Conservation (phyloP, 2,797 vertebrate species). For the Crax fasciolata region DNA sequence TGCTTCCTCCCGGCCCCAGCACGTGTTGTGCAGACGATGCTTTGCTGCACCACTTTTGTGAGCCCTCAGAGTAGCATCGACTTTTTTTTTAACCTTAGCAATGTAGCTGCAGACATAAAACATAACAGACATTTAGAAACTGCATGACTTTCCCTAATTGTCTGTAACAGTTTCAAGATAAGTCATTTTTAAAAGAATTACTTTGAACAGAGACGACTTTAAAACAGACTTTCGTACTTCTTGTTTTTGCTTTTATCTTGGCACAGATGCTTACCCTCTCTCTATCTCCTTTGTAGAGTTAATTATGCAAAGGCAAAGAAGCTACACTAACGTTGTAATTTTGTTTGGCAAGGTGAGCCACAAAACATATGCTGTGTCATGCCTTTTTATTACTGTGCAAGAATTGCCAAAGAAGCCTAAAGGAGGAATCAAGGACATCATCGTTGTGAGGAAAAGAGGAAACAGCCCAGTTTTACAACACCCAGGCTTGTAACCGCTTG, state of each 20-base stretch:
- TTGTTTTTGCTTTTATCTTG: slow-evolving; percentile 63
- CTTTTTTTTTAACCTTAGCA: not conserved
- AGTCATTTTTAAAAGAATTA: slow-evolving; percentile 54
- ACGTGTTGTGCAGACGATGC: not conserved
- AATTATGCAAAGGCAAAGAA: slow-evolving; percentile 70
- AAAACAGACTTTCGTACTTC: slow-evolving; percentile 57
- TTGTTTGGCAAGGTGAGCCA: slow-evolving; percentile 60
- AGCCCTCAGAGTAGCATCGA: not conserved
- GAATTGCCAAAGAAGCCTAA: slow-evolving; percentile 74
- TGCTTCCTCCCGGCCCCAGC: not conserved
- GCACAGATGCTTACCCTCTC: slow-evolving; percentile 47
- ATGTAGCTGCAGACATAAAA: slow-evolving; percentile 12
- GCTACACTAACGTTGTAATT: slow-evolving; percentile 61
- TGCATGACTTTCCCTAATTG: slow-evolving; percentile 62
- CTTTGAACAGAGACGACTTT: slow-evolving; percentile 40
- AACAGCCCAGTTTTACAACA: slow-evolving; percentile 71
- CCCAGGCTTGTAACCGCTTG: slow-evolving; percentile 53
- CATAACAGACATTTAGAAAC: slow-evolving; percentile 65
- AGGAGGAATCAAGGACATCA: slow-evolving; percentile 72
- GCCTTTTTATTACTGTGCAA: slow-evolving; percentile 69
- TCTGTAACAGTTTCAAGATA: slow-evolving; percentile 65
- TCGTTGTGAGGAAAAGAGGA: slow-evolving; percentile 74
- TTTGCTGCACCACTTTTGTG: not conserved
- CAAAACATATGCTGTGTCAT: slow-evolving; percentile 75
- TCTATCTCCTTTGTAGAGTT: slow-evolving; percentile 54